Conservation (phyloP, 2,797 vertebrate species). For the Perodicticus potto region DNA sequence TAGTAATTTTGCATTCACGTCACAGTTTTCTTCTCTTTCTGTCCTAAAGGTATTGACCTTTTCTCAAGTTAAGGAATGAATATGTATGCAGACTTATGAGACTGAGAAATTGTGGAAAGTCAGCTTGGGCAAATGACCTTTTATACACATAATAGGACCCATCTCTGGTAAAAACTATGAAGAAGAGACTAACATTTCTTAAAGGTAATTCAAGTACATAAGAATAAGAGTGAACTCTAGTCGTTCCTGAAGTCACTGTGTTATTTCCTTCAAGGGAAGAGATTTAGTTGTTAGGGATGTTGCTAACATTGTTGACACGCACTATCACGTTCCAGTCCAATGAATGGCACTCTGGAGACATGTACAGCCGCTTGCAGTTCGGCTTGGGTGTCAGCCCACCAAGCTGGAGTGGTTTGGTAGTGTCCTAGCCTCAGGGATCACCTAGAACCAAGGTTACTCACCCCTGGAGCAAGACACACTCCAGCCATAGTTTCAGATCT, state of each 20-base stretch:
- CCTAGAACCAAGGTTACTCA: not conserved
- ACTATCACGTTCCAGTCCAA: not conserved
- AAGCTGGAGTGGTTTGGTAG: not conserved
- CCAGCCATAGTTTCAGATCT: not conserved
- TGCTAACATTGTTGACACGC: slow-evolving; percentile 3
- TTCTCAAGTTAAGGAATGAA: slow-evolving; percentile 43
- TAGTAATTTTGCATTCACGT: slow-evolving; percentile 32
- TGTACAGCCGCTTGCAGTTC: not conserved
- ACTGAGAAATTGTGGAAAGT: slow-evolving; percentile 62
- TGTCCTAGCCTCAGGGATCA: not conserved
- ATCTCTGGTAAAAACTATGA: not conserved
- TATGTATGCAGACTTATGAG: not conserved
- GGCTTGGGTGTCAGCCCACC: not conserved
- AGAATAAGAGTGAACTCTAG: slow-evolving; percentile 20
- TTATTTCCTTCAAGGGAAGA: not conserved
- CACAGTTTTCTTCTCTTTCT: slow-evolving; percentile 24
- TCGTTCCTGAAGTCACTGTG: slow-evolving; percentile 26
- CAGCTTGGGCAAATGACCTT: slow-evolving; percentile 26
- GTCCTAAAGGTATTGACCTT: slow-evolving; percentile 5
- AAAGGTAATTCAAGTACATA: slow-evolving; percentile 49
- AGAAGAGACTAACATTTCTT: slow-evolving; percentile 13
- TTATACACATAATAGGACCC: not conserved
- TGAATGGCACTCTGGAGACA: not conserved
- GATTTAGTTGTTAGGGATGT: not conserved
- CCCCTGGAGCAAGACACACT: not conserved